Percentiles rank a stretch among this genome's conserved stretches.
phyloP scores from a whole-genome alignment of 2,888 invertebrate species.

The Epistrophe eligans region DNA sequence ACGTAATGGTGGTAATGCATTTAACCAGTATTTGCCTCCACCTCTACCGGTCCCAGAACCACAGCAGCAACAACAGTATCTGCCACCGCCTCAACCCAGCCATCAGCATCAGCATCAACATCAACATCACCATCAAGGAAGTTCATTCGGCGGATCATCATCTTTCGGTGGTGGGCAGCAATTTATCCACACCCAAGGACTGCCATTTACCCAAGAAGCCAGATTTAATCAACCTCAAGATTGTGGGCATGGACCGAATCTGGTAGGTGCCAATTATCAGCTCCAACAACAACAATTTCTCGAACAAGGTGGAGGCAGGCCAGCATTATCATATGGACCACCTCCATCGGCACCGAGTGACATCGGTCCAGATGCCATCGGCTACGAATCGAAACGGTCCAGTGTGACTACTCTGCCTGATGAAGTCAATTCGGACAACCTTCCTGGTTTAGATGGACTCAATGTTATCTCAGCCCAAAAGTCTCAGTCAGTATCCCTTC shows the following conservation, averaged over 20 bases:
- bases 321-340: conserved; percentile 79
- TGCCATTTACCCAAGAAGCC: conserved; percentile 80
- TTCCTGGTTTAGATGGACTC: conserved; percentile 81
- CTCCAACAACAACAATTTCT: conserved; percentile 77
- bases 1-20: conserved; percentile 75
- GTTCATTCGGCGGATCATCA: conserved; percentile 41
- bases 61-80: conserved; percentile 36
- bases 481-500: conserved; percentile 83
- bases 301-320: conserved; percentile 79
- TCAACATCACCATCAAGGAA: conserved; percentile 47
- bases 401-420: conserved; percentile 79
- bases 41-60: conserved; percentile 65
- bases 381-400: conserved; percentile 81
- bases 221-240: conserved; percentile 81
- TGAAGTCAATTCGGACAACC: conserved; percentile 78
- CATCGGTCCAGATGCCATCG: conserved; percentile 80
- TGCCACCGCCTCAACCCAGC: conserved; percentile 46
- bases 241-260: conserved; percentile 83
- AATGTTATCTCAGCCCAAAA: conserved; percentile 82
- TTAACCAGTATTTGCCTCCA: conserved; percentile 77
- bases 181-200: conserved; percentile 79
- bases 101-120: conserved; percentile 22
- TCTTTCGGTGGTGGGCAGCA: conserved; percentile 74
- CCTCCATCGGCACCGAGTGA: conserved; percentile 80
- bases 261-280: conserved; percentile 79